These are phyloP conservation scores for Sorex araneus DNA, from an alignment of 2,113 vertebrate species.

Conservation along the genomic window DNA sequence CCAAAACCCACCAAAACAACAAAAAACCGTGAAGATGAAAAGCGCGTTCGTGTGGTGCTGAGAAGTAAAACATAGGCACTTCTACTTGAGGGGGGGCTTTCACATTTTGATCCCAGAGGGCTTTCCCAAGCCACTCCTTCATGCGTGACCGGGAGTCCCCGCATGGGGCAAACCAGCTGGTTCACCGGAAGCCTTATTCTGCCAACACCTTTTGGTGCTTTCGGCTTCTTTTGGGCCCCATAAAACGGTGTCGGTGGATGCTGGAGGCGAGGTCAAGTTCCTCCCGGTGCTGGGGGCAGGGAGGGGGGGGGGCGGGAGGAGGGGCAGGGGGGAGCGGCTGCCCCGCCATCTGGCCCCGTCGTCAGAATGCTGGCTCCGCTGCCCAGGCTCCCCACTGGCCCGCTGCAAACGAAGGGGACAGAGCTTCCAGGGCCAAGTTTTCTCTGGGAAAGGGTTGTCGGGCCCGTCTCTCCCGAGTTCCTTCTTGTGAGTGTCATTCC, in stretches of 20 bases:
- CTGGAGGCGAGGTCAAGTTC: background rate
- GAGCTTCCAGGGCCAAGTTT: background rate
- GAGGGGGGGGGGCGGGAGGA: too few species aligned
- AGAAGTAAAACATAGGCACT: conserved; percentile 81
- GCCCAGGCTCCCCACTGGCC: background rate
- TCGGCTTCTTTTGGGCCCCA: background rate
- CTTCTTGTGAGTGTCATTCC: conserved; percentile 44
- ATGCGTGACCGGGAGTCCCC: conserved; percentile 25
- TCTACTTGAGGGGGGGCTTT: conserved; percentile 77
- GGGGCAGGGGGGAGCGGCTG: too few species aligned
- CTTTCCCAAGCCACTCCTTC: conserved; percentile 60
- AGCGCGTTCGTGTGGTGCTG: conserved; percentile 40
- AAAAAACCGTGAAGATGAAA: conserved; percentile 64
- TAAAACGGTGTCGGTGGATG: background rate
- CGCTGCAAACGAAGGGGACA: background rate
- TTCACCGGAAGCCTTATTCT: conserved; percentile 35
- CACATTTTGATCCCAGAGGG: conserved; percentile 51
- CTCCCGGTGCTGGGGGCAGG: too few species aligned
- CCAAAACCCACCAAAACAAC: conserved; percentile 13
- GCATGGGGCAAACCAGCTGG: rapidly evolving
- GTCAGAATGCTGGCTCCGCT: background rate
- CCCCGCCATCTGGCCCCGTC: background rate
- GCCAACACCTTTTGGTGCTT: background rate
- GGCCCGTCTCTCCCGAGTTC: conserved; percentile 57
- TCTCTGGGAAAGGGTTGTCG: conserved; percentile 41